Conservation (phyloP, 2,888 invertebrate species). For the Isotomurus palustris region DNA sequence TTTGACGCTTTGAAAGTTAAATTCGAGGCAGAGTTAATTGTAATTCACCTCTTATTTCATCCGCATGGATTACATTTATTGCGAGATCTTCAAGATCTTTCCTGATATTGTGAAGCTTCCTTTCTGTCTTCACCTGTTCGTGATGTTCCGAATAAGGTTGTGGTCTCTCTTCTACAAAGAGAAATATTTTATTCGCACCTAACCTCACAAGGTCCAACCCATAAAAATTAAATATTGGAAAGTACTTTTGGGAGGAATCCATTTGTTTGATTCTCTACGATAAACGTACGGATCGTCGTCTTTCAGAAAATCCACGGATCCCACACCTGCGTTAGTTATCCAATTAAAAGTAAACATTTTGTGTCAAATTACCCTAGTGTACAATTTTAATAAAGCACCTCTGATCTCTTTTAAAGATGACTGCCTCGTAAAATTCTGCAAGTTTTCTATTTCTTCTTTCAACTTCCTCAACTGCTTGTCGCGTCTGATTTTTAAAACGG, state of each 20-base stretch:
- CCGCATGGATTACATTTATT: slow-evolving; percentile 26
- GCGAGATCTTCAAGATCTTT: slow-evolving; percentile 35
- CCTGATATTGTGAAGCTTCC: slow-evolving; percentile 29
- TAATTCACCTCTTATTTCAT: slow-evolving; percentile 28
- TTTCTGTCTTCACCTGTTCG: slow-evolving; percentile 28
- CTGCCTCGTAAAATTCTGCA: slow-evolving; percentile 25
- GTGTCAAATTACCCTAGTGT: too few relatives aligned
- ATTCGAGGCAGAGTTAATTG: neutral
- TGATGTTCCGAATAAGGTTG: slow-evolving; percentile 34
- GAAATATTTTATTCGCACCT: too few relatives aligned
- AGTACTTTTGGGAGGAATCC: neutral
- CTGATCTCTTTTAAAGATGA: slow-evolving; percentile 17
- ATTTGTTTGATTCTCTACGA: too few relatives aligned
- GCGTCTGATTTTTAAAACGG: slow-evolving; percentile 32
- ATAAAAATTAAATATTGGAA: neutral
- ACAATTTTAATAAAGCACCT: slow-evolving; percentile 14
- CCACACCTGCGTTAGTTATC: too few relatives aligned
- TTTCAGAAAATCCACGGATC: too few relatives aligned
- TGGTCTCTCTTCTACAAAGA: too few relatives aligned
- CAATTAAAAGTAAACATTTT: too few relatives aligned
- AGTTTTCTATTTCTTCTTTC: slow-evolving; percentile 36
- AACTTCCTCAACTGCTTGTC: slow-evolving; percentile 34
- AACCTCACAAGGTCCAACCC: too few relatives aligned
- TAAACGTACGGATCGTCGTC: too few relatives aligned
- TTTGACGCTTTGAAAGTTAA: neutral